A percentile compares a stretch with the other conserved stretches of the same genome.
Conservation (phyloP, 2,113 vertebrate genomes). For the Anas platyrhynchos region DNA sequence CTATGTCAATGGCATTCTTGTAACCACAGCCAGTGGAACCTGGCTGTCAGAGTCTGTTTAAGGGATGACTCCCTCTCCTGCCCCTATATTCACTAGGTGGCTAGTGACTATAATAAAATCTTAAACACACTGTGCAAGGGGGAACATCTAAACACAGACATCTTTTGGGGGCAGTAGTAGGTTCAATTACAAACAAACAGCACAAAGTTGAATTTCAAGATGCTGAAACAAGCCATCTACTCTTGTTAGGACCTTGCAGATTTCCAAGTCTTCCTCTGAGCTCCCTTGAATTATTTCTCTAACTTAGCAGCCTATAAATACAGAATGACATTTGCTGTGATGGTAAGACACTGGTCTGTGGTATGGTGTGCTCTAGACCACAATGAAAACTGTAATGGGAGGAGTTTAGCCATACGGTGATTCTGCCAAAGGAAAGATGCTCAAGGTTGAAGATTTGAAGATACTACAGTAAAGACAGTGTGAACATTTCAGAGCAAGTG, state of each 20-base stretch:
- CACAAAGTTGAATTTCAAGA: background rate
- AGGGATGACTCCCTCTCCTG: background rate
- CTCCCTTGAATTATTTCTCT: background rate
- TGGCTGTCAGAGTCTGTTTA: background rate
- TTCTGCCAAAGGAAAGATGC: constrained; percentile 23
- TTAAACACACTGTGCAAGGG: accelerated
- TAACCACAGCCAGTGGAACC: background rate
- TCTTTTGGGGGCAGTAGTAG: background rate
- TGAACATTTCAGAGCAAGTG: background rate
- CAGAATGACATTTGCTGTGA: background rate
- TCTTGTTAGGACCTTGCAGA: background rate
- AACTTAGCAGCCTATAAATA: background rate
- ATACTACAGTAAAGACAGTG: background rate
- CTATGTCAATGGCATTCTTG: background rate
- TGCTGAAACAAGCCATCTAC: background rate
- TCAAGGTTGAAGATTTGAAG: background rate
- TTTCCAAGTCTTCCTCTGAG: background rate
- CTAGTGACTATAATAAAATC: background rate
- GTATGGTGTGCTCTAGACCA: constrained; percentile 11
- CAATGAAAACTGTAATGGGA: background rate
- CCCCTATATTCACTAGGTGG: background rate
- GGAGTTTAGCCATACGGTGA: background rate
- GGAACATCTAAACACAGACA: background rate
- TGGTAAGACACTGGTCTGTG: background rate
- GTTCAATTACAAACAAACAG: background rate